Conservation (phyloP, 2,797 vertebrate species). For the Atherinosoma microstoma region DNA sequence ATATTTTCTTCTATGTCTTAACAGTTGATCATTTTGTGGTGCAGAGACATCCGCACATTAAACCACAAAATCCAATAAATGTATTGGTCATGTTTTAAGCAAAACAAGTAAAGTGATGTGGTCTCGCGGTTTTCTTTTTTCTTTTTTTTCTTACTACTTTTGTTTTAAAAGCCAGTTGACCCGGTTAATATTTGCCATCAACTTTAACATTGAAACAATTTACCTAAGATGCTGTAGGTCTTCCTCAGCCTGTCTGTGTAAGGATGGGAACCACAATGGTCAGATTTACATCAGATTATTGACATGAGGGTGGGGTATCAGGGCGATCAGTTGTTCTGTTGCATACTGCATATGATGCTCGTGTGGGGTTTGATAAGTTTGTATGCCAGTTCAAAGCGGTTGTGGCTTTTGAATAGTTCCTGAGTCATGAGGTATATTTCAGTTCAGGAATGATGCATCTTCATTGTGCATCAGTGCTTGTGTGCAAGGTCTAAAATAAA, state of each 20-base stretch:
- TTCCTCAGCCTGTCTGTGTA: no score
- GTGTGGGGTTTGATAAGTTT: background rate
- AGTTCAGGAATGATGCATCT: no score
- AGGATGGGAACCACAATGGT: no score
- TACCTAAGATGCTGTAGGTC: background rate
- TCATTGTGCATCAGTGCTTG: background rate
- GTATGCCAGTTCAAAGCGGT: background rate
- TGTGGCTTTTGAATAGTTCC: background rate
- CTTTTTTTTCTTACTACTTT: no score
- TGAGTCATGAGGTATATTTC: background rate
- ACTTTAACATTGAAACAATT: background rate
- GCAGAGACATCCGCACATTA: background rate
- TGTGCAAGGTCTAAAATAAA: background rate
- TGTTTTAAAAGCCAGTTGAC: background rate
- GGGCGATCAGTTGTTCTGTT: background rate
- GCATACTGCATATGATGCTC: background rate
- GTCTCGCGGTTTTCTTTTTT: no score
- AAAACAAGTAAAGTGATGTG: background rate
- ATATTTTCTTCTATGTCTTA: slow-evolving; percentile 2
- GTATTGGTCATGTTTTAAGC: background rate
- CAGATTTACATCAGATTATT: background rate
- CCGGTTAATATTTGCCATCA: background rate
- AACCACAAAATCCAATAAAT: background rate
- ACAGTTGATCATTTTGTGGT: background rate
- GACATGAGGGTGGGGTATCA: background rate